Base-by-base conservation (phyloP, 2,113 vertebrate species). In the Camelus bactrianus region DNA sequence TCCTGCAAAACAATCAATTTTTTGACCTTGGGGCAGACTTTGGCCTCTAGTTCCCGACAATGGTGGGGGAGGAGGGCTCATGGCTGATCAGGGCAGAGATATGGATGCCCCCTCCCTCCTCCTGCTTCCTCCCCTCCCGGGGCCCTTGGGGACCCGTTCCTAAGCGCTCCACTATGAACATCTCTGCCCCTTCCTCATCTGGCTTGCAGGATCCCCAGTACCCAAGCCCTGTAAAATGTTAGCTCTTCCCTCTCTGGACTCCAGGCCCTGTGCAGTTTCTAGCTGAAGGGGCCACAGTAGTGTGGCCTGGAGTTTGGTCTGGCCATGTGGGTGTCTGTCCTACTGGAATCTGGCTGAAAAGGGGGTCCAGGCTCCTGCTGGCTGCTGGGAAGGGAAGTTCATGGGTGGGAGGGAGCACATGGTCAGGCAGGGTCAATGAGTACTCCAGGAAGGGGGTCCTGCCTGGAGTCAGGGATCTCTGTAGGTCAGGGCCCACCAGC, bases 41-140 rank as follows among this genome's bases (percentile, higher is more conserved):
- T 99, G 46, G 98, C 98, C 96, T 99, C 97, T 98, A 98, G 96
- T 99, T 99, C 87, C 99, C 98, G 96, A 98, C 98, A 96, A 85
- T 96, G 96, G 98, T 99, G 98, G 98, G 98, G 88, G 96, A 94
- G 69, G 97, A 16, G n/a, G 48, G 38, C 75, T 50, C 48, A n/a
- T 24, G 48, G 38, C 52, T 46, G 88, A 67, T 16, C 24, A 91
- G 46, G 69, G 50, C 1, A 8, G 73, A 72, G n/a, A 73, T 14
- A 28, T 22, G 70, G 48, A 24, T 56, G 72, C 2, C 35, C 30
- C 62, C 32, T 86, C 64, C n/a, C 24, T 32, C 26, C 2, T 69
- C n/a, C 12, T 28, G 42, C 38, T 79, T 75, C 19, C 16, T 81
- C 20, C 32, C 19, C 76, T 87, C 58, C 35, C 16, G 15, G 30